phyloP scores from a whole-genome alignment of 2,888 invertebrate species.

The Beris morrisii region DNA sequence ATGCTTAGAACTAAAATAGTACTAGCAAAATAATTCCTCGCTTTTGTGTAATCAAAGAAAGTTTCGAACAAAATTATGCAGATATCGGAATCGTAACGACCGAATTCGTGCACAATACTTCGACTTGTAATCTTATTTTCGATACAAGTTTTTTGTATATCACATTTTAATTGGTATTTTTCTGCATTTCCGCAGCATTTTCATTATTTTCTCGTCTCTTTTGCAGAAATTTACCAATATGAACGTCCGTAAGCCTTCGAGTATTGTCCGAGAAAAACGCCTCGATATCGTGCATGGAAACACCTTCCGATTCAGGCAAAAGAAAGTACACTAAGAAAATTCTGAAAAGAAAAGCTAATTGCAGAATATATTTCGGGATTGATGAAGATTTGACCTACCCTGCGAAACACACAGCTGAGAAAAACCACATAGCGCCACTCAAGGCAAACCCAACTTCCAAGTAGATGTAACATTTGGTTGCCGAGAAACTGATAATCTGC shows the following conservation, averaged over 20 bases:
- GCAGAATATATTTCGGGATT: background rate
- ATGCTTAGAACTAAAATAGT: too few relatives aligned
- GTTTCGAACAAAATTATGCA: too few relatives aligned
- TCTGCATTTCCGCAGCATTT: too few relatives aligned
- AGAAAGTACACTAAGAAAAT: conserved; percentile 59
- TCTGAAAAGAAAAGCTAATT: conserved; percentile 1
- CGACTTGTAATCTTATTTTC: too few relatives aligned
- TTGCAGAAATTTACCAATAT: conserved; percentile 28
- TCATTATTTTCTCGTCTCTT: too few relatives aligned
- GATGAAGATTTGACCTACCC: conserved; percentile 46
- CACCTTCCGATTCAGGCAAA: conserved; percentile 62
- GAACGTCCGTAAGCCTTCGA: conserved; percentile 32
- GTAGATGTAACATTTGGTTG: conserved; percentile 59
- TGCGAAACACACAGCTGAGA: conserved; percentile 56
- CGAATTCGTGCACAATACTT: too few relatives aligned
- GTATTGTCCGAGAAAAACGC: conserved; percentile 22
- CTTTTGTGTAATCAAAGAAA: too few relatives aligned
- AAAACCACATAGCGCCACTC: conserved; percentile 59
- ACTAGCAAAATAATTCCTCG: too few relatives aligned
- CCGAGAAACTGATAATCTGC: conserved; percentile 59
- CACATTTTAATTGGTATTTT: too few relatives aligned
- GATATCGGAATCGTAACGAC: too few relatives aligned
- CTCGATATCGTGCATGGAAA: conserved; percentile 37
- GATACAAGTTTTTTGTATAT: too few relatives aligned
- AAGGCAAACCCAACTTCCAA: conserved; percentile 56